Percentiles rank a stretch among this genome's conserved stretches.
phyloP scores from a whole-genome alignment of 2,797 vertebrate species.

The Lophius americanus region DNA sequence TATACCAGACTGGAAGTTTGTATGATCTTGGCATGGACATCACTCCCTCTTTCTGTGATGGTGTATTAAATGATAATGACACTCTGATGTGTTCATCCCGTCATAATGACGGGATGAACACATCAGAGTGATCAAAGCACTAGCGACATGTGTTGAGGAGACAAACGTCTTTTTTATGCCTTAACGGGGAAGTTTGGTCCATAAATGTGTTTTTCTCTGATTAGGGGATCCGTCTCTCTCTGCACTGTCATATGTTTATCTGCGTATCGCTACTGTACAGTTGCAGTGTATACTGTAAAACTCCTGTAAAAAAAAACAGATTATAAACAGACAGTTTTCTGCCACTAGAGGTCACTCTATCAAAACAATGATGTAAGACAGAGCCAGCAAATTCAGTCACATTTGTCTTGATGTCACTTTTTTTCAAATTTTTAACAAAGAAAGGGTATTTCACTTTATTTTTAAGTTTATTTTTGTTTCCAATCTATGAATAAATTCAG shows the following conservation, averaged over 20 bases:
- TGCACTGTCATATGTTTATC: constrained; percentile 2
- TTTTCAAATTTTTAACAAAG: too few relatives aligned
- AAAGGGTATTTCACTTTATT: too few relatives aligned
- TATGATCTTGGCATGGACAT: constrained; percentile 15
- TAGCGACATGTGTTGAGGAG: constrained; percentile 63
- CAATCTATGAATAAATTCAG: too few relatives aligned
- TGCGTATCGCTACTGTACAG: neutral
- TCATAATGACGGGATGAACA: constrained; percentile 58
- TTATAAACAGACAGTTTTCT: neutral
- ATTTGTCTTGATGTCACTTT: too few relatives aligned
- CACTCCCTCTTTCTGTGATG: constrained; percentile 30
- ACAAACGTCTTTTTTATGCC: constrained; percentile 40
- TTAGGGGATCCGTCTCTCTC: constrained; percentile 43
- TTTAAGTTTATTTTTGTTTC: too few relatives aligned
- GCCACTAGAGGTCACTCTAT: too few relatives aligned
- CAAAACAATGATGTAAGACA: too few relatives aligned
- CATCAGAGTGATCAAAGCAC: constrained; percentile 66
- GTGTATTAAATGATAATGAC: constrained; percentile 77
- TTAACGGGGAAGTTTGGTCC: constrained; percentile 36
- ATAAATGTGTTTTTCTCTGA: constrained; percentile 55
- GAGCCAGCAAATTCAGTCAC: too few relatives aligned
- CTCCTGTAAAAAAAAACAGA: neutral
- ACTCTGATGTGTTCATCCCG: constrained; percentile 77
- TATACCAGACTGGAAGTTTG: constrained; percentile 15
- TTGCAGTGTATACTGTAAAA: neutral